Evolutionary conservation across 2,888 invertebrate species (phyloP), one percentile per base, ranked within the genome.

Genomic region (Pinctada fucata): DNA sequence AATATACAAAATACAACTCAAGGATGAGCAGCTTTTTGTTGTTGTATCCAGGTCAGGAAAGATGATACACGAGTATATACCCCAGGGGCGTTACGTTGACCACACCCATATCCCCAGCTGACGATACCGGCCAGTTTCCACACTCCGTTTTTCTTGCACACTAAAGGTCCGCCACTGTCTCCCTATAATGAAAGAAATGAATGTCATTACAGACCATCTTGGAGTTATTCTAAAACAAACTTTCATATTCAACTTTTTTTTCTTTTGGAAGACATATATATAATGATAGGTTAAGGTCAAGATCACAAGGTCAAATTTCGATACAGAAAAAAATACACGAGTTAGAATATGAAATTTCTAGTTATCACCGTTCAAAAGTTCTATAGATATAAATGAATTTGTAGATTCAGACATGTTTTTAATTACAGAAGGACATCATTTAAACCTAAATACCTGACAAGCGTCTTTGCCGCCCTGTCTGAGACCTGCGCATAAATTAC

Each of bases 21-120:
- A 31, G 31, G 8, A 58, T 58, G 58, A 10, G 58, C 58, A 13
- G 78, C 75, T 52, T 72, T 72, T 10, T 78, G 68, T 50, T 67
- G 63, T 13, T 65, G 67, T 2, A 87, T 85, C 89, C 89, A 89
- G 74, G 47, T 67, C 1, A 87, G 76, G 81, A 82, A 89, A 10
- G 86, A 84, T 8, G 88, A 81, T 5, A 89, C 89, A 4, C 88
- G 76, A 3, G 89, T 88, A 79, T 89, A 89, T 5, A 89, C 87
- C 1, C 89, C 89, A 2, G 89, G 89, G 3, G 84, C 76, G 66
- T 83, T 76, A 2, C 82, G 74, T 63, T 88, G 75, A 0, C 85
- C 89, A 82, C 89, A 89, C 0, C 88, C 89, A 68, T 86, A 87
- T 2, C 89, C 89, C 87, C 87, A 89, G n/a, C 85, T 85, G 8